These are phyloP conservation scores for Neoaliturus tenellus DNA, from an alignment of 2,888 invertebrate species.

Conservation along the genomic window DNA sequence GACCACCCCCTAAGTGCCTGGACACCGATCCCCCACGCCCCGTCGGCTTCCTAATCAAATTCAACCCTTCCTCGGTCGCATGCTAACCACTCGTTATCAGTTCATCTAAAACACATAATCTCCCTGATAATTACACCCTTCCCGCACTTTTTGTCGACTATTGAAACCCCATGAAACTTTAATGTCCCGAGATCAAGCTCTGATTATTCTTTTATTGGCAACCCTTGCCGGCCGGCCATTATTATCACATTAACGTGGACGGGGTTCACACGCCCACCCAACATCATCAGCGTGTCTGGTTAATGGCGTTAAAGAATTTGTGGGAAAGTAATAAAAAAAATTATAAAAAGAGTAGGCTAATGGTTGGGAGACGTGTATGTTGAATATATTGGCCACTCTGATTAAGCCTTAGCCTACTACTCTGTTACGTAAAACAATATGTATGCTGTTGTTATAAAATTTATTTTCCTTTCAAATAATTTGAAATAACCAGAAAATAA, in stretches of 20 bases:
- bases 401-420: no score
- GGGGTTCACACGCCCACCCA: not conserved
- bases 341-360: no score
- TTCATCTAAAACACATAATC: conserved; percentile 39
- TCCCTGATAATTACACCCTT: not conserved
- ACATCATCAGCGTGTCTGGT: not conserved
- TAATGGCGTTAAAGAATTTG: not conserved
- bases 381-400: no score
- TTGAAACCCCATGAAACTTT: not conserved
- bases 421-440: no score
- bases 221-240: not conserved
- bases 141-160: not conserved
- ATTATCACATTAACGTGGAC: not conserved
- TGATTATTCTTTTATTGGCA: not conserved
- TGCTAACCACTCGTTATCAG: conserved; percentile 22
- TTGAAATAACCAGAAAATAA: no score
- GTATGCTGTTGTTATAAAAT: no score
- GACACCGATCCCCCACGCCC: no score
- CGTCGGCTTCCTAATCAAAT: no score
- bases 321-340: no score
- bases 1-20: no score
- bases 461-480: no score
- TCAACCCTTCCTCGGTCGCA: conserved; percentile 10
- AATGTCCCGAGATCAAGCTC: not conserved
- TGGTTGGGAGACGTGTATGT: no score